These are phyloP conservation scores for Microhierax caerulescens DNA, from an alignment of 2,797 vertebrate species.

Conservation along the genomic window DNA sequence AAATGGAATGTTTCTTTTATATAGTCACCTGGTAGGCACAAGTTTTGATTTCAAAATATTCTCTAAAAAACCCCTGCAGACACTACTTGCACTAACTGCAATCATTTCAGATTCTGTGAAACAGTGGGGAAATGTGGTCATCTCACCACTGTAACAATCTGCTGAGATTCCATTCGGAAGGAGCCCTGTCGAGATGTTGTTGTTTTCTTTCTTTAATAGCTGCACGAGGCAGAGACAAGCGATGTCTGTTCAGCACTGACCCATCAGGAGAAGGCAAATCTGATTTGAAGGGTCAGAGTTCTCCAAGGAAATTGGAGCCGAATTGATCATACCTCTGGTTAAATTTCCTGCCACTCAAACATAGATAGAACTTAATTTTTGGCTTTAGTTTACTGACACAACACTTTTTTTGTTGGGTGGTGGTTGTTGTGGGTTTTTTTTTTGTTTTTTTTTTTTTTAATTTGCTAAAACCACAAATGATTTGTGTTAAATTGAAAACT, in stretches of 20 bases:
- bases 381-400: background rate
- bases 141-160: background rate
- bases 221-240: background rate
- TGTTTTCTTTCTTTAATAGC: background rate
- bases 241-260: background rate
- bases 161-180: conserved; percentile 17
- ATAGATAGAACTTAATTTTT: background rate
- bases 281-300: background rate
- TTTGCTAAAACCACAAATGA: background rate
- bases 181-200: background rate
- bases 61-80: background rate
- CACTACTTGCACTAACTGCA: background rate
- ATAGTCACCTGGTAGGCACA: background rate
- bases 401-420: accelerated
- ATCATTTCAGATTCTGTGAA: conserved; percentile 35
- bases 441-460: background rate
- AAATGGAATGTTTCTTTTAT: conserved; percentile 36
- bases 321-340: background rate
- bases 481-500: background rate
- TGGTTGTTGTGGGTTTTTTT: too few relatives aligned
- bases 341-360: background rate
- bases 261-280: background rate
- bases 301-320: background rate
- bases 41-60: conserved; percentile 44
- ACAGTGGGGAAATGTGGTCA: background rate